Base-by-base conservation (phyloP, 2,888 invertebrate species). In the Tenthredo amoena region DNA sequence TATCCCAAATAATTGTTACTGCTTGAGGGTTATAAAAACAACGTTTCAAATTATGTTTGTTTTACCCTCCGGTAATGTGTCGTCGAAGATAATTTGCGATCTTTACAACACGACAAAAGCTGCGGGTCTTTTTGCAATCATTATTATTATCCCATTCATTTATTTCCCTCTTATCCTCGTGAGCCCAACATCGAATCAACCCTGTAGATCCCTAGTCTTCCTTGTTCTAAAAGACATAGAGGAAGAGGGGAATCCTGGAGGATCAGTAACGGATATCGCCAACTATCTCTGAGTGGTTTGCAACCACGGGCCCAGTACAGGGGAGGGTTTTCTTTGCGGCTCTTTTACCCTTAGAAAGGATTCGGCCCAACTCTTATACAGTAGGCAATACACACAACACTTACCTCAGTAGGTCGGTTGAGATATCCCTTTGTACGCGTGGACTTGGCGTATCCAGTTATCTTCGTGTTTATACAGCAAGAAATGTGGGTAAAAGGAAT, bases 351-450 rank as follows among this genome's bases (percentile, higher is more conserved):
- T 62, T 62, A 18, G 81, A n/a, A 81, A 58, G 21, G 2, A 37
- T 62, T 81, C 18, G 50, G 10, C 10, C 21, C 43, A 43, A 74
- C 10, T 74, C 40, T 43, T 43, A 43, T 26, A 43, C 9, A 21
- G 43, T 74, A 40, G 18, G 71, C n/a, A 55, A 34, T 50, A 81
- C 62, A 81, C 40, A 40, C 40, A 62, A 81, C 62, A 62, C 62
- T 81, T 81, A 62, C 37, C 40, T 21, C 68, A 83, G 47, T 83
- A 83, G 83, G 83, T 83, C 83, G 71, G 83, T 71, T 34, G 68
- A 71, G 83, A 71, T 83, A 83, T 83, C 83, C 18, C 71, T 83
- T 83, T 71, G 65, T 83, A 68, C 83, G 50, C 71, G 83, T 34
- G 31, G 81, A 83, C 37, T 47, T 26, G 21, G 43, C 34, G 83